A percentile compares a stretch with the other conserved stretches of the same genome.
phyloP scores from a whole-genome alignment of 2,113 vertebrate species.

The Indicator maculatus region DNA sequence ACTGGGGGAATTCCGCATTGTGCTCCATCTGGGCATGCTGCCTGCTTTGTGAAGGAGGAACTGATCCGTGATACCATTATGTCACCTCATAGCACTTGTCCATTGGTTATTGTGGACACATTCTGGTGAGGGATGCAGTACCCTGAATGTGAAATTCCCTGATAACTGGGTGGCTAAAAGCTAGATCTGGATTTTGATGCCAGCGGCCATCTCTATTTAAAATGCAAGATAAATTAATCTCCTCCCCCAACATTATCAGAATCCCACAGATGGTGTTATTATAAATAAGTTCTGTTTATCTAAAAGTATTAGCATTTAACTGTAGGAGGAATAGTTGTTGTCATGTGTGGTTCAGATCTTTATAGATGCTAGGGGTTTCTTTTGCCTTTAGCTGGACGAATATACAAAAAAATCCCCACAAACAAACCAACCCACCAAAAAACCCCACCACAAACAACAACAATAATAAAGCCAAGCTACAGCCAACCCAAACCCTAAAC shows the following conservation, averaged over 20 bases:
- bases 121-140: not conserved
- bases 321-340: constrained; percentile 47
- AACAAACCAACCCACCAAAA: too few species aligned
- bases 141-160: constrained; percentile 39
- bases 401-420: not conserved
- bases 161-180: constrained; percentile 46
- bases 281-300: constrained; percentile 68
- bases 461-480: too few species aligned
- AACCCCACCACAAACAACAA: too few species aligned
- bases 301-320: constrained; percentile 67
- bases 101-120: not conserved
- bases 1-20: not conserved
- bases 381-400: constrained; percentile 36
- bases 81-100: not conserved
- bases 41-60: not conserved
- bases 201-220: constrained; percentile 61
- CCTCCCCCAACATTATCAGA: constrained; percentile 64
- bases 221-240: constrained; percentile 71
- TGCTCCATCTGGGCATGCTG: not conserved
- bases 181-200: constrained; percentile 54
- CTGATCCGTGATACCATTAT: not conserved
- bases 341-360: constrained; percentile 48
- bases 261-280: constrained; percentile 44
- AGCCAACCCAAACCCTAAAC: too few species aligned
- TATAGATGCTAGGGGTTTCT: constrained; percentile 15